Evolutionary conservation across 2,888 invertebrate genomes (phyloP).

Genomic region (Platynereis dumerilii): DNA sequence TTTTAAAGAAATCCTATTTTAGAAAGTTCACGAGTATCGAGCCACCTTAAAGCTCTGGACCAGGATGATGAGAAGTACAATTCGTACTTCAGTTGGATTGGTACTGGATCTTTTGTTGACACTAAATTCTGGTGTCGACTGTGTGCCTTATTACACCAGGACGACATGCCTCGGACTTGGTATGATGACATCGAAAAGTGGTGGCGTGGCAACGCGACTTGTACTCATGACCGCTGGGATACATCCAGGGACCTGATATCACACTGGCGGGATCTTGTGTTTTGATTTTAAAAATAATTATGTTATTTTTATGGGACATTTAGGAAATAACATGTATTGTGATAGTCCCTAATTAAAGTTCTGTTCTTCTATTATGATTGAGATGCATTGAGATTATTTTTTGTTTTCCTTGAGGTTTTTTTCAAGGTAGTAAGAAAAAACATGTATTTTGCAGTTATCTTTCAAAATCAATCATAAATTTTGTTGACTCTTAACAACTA

Average conservation of each 20-base stretch:
- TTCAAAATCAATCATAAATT: no score
- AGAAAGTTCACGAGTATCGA: no score
- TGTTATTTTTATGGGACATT: not conserved
- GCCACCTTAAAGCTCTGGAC: slow-evolving; percentile 81
- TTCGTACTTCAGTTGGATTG: slow-evolving; percentile 93
- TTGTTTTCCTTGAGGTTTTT: no score
- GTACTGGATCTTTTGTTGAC: slow-evolving; percentile 94
- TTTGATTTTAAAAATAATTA: not conserved
- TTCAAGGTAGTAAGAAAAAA: no score
- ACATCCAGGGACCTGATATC: slow-evolving; percentile 5
- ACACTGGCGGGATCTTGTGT: slow-evolving; percentile 10
- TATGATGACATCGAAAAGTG: slow-evolving; percentile 30
- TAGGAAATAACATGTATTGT: no score
- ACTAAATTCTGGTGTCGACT: slow-evolving; percentile 93
- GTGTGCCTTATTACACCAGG: slow-evolving; percentile 70
- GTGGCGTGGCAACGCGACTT: slow-evolving; percentile 30
- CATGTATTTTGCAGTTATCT: no score
- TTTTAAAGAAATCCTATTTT: no score
- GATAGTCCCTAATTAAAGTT: no score
- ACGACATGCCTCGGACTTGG: slow-evolving; percentile 9
- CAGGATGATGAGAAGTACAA: slow-evolving; percentile 89
- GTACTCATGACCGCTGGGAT: slow-evolving; percentile 21
- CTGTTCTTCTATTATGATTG: no score
- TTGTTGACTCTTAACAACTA: no score
- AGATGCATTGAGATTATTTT: no score